These are phyloP conservation scores for Hucho hucho DNA, from an alignment of 2,113 vertebrate genomes.

Conservation along the genomic window DNA sequence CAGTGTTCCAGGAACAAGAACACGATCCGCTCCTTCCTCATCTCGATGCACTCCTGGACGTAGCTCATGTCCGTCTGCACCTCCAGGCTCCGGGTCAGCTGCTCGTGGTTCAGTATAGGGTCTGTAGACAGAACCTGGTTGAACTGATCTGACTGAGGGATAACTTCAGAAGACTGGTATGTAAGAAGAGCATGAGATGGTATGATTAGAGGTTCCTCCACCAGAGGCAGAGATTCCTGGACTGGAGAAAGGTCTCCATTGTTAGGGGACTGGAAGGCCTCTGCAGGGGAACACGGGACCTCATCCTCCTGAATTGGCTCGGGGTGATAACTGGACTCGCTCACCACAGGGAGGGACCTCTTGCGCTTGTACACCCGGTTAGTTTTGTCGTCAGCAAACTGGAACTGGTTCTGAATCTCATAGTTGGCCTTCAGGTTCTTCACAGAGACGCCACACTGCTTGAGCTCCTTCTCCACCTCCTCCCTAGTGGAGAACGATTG, in stretches of 20 bases:
- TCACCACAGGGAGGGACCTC: slow-evolving; percentile 70
- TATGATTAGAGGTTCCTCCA: slow-evolving; percentile 66
- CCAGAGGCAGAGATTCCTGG: slow-evolving; percentile 48
- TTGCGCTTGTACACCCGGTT: slow-evolving; percentile 77
- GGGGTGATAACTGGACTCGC: slow-evolving; percentile 58
- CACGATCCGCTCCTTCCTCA: slow-evolving; percentile 87
- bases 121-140: slow-evolving; percentile 57
- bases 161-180: slow-evolving; percentile 51
- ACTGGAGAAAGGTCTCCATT: slow-evolving; percentile 43
- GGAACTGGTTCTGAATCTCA: slow-evolving; percentile 73
- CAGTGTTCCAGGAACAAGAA: slow-evolving; percentile 94
- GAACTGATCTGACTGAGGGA: slow-evolving; percentile 55
- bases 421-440: slow-evolving; percentile 90
- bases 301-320: slow-evolving; percentile 78
- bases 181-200: slow-evolving; percentile 55
- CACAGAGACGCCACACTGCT: slow-evolving; percentile 90
- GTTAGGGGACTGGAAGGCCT: slow-evolving; percentile 17
- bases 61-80: slow-evolving; percentile 77
- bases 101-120: slow-evolving; percentile 70
- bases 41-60: slow-evolving; percentile 80
- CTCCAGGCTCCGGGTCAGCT: slow-evolving; percentile 69
- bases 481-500: slow-evolving; percentile 88
- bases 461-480: slow-evolving; percentile 88
- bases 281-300: slow-evolving; percentile 49
- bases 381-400: slow-evolving; percentile 40